A percentile compares a stretch with the other conserved stretches of the same genome.
Evolutionary conservation across 2,797 vertebrate genomes (phyloP).

Genomic region (Paguma larvata): DNA sequence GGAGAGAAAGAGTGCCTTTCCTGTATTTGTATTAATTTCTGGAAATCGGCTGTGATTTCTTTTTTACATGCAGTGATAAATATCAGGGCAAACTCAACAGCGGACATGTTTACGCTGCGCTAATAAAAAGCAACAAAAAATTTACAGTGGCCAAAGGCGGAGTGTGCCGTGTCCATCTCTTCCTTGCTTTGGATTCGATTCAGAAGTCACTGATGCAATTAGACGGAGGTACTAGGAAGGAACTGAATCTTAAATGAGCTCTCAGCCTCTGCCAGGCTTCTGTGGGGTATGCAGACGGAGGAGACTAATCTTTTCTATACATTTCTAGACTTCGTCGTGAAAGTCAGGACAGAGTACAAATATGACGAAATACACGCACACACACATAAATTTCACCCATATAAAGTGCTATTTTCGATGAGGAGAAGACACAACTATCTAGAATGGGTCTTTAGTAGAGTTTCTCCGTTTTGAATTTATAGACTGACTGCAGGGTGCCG

Average conservation of each 20-base stretch:
- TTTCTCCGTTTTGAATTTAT: background rate
- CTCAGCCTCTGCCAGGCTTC: background rate
- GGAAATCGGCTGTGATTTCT: background rate
- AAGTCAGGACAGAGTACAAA: background rate
- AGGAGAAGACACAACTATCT: background rate
- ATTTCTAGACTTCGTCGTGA: background rate
- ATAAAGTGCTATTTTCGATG: background rate
- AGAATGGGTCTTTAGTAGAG: background rate
- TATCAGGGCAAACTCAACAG: background rate
- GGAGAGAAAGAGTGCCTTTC: background rate
- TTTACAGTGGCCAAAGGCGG: background rate
- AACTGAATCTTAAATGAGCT: background rate
- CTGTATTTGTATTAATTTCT: background rate
- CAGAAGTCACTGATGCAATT: background rate
- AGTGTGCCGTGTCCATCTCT: background rate
- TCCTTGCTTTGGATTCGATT: background rate
- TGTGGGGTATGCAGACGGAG: background rate
- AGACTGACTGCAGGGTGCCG: background rate
- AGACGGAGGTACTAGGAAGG: background rate
- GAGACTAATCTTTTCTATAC: background rate
- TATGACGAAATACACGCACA: background rate
- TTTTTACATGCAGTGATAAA: background rate
- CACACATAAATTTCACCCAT: background rate
- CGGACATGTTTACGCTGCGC: background rate
- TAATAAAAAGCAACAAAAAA: conserved; percentile 12